phyloP scores from a whole-genome alignment of 2,797 vertebrate species.

The Crenuchus spilurus region DNA sequence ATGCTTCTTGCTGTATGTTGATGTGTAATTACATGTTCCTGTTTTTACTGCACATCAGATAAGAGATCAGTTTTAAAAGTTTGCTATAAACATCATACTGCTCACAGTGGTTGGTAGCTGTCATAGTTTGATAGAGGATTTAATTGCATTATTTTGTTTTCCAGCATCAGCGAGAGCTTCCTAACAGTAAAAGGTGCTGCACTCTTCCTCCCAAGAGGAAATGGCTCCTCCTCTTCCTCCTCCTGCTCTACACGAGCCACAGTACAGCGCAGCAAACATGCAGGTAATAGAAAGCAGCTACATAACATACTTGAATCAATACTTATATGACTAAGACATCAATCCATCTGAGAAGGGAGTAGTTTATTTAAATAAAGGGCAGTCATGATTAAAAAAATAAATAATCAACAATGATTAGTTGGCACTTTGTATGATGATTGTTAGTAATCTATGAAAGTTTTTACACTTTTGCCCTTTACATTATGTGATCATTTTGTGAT shows the following conservation, averaged over 20 bases:
- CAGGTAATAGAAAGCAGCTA: constrained; percentile 78
- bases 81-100: not conserved
- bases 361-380: no score
- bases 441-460: no score
- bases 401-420: no score
- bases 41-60: constrained; percentile 4
- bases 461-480: no score
- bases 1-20: no score
- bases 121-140: not conserved
- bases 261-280: constrained; percentile 92
- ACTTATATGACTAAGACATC: no score
- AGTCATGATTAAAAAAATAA: no score
- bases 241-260: constrained; percentile 79
- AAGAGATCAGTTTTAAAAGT: not conserved
- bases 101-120: not conserved
- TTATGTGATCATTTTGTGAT: no score
- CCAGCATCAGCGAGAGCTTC: constrained; percentile 97
- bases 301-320: no score
- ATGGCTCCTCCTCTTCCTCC: constrained; percentile 84
- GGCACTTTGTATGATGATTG: no score
- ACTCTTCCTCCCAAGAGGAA: constrained; percentile 95
- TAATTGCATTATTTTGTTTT: not conserved
- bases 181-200: constrained; percentile 98
- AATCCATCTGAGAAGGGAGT: no score
- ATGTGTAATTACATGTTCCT: not conserved